Evolutionary conservation across 1,140 invertebrate species (phyloP), one percentile per base, ranked within the genome.

Genomic region (Drosophila sechellia): DNA sequence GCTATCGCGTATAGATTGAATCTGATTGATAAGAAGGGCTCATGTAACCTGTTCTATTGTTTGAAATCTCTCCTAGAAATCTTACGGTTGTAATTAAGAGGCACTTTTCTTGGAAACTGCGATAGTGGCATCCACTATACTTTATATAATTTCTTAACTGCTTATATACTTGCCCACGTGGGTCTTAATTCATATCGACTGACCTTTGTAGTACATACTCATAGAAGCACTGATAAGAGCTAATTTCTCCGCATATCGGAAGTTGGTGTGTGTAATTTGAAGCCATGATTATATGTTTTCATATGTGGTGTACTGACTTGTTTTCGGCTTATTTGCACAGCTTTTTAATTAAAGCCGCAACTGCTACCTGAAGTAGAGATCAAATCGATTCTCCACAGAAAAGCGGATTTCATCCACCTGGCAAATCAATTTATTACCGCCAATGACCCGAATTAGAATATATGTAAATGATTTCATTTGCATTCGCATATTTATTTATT

Each of bases 361-460:
- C 13, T 42, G 10, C 37, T 59, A 4, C 34, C 6, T 43, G 25
- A 59, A 25, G 10, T 15, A 11, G 4, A 63, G 25, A 59, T 59
- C 2, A 13, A 25, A 17, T 34, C 10, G 48, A 8, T 42, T 5
- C 12, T 56, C 8, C 6, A 34, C 10, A 22, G 22, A 8, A 1
- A 15, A 15, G 25, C 10, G 13, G n/a, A 11, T 42, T 31, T 59
- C 15, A 12, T 3, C 5, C n/a, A 0, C 25, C 10, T 59, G 1
- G 27, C 5, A 61, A 27, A n/a, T 45, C 3, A 60, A 60, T 64
- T 60, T 45, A 60, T 64, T 64, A 45, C 11, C 55, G 11, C 11
- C 4, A 35, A 15, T 45, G 40, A 64, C n/a, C 40, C 15, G 1
- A 46, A 37, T 46, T 63, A 46, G 55, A 64, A 27, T 35, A 27